Evolutionary conservation across 2,888 invertebrate species (phyloP), one percentile per base, ranked within the genome.

Genomic region (Pharmacophagus antenor): DNA sequence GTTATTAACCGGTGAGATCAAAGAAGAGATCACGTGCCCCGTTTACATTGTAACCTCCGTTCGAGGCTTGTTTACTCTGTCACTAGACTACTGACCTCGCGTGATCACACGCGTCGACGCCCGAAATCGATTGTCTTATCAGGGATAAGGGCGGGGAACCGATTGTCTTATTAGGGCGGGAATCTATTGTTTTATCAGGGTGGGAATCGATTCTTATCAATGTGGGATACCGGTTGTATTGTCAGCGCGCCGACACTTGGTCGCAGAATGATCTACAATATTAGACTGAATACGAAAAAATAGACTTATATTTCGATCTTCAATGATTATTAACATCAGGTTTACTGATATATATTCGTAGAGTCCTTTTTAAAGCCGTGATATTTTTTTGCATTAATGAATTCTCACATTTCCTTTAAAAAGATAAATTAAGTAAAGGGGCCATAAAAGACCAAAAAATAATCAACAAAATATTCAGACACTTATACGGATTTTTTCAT

Each of bases 41-140:
- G 83, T 86, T 82, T 84, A 88, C 87, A 85, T 82, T 86, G 88
- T 85, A 85, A 80, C 79, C 79, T 80, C 74, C 72, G 76, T 71
- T 73, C 66, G 65, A 67, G 64, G 66, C 66, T 62, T 84, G 82
- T 85, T 84, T 85, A 82, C 76, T 69, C 69, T 72, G 74, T 74
- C 76, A 76, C 75, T 74, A 78, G 73, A 79, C 80, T 81, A 79
- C 79, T 80, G 80, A 83, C 81, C 80, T 76, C 73, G 66, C 70
- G 67, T 67, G 54, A 51, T 63, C 65, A 47, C n/a, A n/a, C 47
- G 27, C 12, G 63, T 67, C 67, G 62, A 69, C 71, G 70, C 70
- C 76, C 77, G 77, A 81, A 74, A 80, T 78, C 67, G 72, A 77
- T 78, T 79, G 73, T 76, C 68, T 69, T 64, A 61, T 52, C 37